phyloP scores from a whole-genome alignment of 2,113 vertebrate species.

The Sphyrna mokarran region DNA sequence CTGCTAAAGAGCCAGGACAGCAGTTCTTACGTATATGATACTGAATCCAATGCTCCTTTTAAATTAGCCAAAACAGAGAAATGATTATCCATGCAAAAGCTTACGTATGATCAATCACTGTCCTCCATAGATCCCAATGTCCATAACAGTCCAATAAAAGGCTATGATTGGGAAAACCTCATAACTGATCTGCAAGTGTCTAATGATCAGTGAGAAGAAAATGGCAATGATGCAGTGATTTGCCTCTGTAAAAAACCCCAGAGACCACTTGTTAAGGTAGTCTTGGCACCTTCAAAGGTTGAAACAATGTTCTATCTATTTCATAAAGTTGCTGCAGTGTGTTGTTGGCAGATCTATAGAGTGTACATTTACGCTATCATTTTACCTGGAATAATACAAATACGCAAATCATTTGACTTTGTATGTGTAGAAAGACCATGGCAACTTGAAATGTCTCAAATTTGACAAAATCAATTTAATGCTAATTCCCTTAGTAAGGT shows the following conservation, averaged over 20 bases:
- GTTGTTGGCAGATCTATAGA: not conserved
- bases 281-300: not conserved
- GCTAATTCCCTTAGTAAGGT: not conserved
- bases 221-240: not conserved
- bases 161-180: not conserved
- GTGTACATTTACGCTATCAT: not conserved
- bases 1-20: not conserved
- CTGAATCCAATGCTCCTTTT: not conserved
- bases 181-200: not conserved
- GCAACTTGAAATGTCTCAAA: not conserved
- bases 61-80: not conserved
- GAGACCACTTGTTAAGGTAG: not conserved
- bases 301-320: not conserved
- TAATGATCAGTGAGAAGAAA: not conserved
- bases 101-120: not conserved
- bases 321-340: not conserved
- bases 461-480: constrained; percentile 1
- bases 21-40: not conserved
- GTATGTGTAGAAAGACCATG: not conserved
- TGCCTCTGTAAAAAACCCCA: not conserved
- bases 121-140: not conserved
- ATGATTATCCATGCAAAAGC: not conserved
- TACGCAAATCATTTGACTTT: not conserved
- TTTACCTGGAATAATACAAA: not conserved
- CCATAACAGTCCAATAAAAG: not conserved